Evolutionary conservation across 2,797 vertebrate species (phyloP).

Genomic region (Emydoidea blandingii): DNA sequence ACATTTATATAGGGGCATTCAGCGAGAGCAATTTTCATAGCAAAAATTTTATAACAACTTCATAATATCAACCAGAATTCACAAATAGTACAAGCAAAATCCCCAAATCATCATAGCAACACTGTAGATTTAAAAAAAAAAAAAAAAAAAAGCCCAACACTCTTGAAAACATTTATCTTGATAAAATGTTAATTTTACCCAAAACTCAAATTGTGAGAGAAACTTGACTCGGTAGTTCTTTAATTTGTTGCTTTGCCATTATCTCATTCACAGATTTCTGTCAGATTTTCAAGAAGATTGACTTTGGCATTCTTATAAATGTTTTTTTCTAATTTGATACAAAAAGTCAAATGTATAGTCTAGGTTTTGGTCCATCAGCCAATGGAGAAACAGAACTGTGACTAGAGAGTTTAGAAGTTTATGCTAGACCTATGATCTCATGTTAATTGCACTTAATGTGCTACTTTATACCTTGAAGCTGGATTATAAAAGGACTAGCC

Average conservation of each 20-base stretch:
- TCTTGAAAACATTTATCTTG: background rate
- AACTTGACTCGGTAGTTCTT: background rate
- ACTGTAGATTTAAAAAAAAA: background rate
- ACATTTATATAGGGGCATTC: background rate
- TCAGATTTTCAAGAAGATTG: background rate
- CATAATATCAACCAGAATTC: background rate
- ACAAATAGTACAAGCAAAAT: background rate
- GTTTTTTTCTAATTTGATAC: background rate
- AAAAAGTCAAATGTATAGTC: background rate
- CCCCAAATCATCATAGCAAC: background rate
- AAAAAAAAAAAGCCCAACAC: background rate
- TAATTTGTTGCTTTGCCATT: background rate
- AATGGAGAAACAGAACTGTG: background rate
- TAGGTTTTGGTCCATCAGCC: background rate
- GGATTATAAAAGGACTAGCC: background rate
- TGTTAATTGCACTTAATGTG: conserved; percentile 37
- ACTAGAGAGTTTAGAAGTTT: conserved; percentile 3
- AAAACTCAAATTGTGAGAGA: background rate
- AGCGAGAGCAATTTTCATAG: background rate
- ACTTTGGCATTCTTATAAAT: background rate
- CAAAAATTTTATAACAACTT: background rate
- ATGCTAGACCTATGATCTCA: conserved; percentile 33
- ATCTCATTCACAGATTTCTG: background rate
- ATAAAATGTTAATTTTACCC: background rate
- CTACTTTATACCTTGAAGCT: conserved; percentile 56